Conservation (phyloP, 2,797 vertebrate genomes). For the Poecilia gillii region DNA sequence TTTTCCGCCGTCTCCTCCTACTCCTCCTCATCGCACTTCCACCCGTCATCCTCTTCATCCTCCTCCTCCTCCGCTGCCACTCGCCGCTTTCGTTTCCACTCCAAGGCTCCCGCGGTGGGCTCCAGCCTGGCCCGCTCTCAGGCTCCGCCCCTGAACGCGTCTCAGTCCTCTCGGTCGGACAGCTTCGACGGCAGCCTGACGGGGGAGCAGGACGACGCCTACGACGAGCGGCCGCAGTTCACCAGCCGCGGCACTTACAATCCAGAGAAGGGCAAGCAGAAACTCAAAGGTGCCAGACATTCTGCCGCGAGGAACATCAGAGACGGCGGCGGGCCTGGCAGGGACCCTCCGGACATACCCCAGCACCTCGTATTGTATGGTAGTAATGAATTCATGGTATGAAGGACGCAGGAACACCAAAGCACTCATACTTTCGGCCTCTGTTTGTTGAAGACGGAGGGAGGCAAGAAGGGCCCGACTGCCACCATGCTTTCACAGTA, state of each 20-base stretch:
- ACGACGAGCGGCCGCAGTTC: conserved; percentile 87
- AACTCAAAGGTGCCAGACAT: conserved; percentile 88
- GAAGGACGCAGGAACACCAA: conserved; percentile 72
- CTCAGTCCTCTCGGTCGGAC: conserved; percentile 39
- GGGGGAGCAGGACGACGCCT: conserved; percentile 57
- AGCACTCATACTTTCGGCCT: conserved; percentile 59
- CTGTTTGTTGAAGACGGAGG: conserved; percentile 48
- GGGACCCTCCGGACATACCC: conserved; percentile 80
- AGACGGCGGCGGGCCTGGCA: conserved; percentile 76
- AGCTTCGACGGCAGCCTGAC: conserved; percentile 62
- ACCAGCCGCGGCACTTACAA: conserved; percentile 94
- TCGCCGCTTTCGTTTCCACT: conserved; percentile 88
- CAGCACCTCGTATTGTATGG: conserved; percentile 89
- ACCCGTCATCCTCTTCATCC: conserved; percentile 78
- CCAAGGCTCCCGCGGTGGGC: conserved; percentile 82
- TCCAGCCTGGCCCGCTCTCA: conserved; percentile 40
- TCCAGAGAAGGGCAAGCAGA: conserved; percentile 93
- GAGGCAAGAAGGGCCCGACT: conserved; percentile 30
- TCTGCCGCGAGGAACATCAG: conserved; percentile 85
- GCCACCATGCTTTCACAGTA: conserved; percentile 59
- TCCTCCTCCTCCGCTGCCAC: conserved; percentile 73
- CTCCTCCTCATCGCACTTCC: conserved; percentile 85
- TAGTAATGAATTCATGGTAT: conserved; percentile 98
- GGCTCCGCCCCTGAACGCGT: conserved; percentile 15
- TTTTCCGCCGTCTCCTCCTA: conserved; percentile 81